Percentiles rank a stretch among this genome's conserved stretches.
These are phyloP conservation scores for Tolypeutes matacus DNA, from an alignment of 2,797 vertebrate genomes.

Conservation along the genomic window DNA sequence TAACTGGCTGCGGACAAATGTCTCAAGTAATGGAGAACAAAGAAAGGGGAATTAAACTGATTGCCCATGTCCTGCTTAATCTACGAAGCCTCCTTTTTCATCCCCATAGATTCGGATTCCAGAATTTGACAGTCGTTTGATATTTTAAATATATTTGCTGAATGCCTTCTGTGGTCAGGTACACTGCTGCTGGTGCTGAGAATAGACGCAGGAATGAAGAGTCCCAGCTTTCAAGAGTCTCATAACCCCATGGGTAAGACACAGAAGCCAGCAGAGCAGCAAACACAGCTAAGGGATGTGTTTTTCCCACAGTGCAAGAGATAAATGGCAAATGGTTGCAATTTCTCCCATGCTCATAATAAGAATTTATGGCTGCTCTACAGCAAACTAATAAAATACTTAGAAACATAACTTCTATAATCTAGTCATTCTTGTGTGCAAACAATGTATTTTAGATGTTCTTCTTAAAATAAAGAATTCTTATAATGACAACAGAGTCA, in stretches of 20 bases:
- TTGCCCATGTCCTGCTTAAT: background rate
- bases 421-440: background rate
- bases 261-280: background rate
- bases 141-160: background rate
- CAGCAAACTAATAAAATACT: background rate
- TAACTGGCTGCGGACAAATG: background rate
- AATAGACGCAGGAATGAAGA: rapidly evolving
- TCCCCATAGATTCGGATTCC: background rate
- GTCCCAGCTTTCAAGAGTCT: background rate
- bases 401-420: background rate
- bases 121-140: background rate
- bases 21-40: background rate
- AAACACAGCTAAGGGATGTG: background rate
- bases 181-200: background rate
- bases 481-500: background rate
- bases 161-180: background rate
- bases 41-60: background rate
- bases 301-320: background rate
- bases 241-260: background rate
- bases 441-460: background rate
- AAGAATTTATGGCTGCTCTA: background rate
- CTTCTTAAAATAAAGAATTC: background rate
- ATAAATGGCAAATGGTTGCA: background rate
- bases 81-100: background rate
- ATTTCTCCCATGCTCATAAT: background rate